Percentiles rank a stretch among this genome's conserved stretches.
Evolutionary conservation across 2,797 vertebrate species (phyloP).

Genomic region (Pygocentrus nattereri): DNA sequence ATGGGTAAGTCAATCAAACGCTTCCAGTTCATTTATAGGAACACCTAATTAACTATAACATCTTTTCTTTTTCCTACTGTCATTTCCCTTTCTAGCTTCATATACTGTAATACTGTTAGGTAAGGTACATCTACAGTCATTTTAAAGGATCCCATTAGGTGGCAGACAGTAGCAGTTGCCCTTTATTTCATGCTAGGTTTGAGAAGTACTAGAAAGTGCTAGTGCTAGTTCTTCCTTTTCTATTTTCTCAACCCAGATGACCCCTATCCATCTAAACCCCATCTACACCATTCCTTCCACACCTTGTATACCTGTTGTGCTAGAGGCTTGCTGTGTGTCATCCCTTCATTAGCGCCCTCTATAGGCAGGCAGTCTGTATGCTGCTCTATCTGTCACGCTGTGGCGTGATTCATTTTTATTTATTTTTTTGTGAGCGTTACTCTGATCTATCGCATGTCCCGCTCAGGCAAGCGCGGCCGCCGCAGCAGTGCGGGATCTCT

Average conservation of each 20-base stretch:
- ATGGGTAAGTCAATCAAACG: background rate
- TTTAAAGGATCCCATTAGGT: background rate
- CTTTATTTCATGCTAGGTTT: slow-evolving; percentile 5
- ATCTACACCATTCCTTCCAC: background rate
- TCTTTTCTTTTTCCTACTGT: background rate
- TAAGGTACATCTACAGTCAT: slow-evolving; percentile 17
- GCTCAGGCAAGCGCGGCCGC: slow-evolving; percentile 98
- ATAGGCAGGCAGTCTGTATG: slow-evolving; percentile 61
- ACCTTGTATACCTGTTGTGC: slow-evolving; percentile 13
- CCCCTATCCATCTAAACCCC: background rate
- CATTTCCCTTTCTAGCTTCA: slow-evolving; percentile 33
- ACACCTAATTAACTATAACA: background rate
- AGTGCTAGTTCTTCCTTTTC: background rate
- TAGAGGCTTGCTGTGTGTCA: slow-evolving; percentile 49
- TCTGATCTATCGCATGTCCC: slow-evolving; percentile 98
- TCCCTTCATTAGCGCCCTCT: slow-evolving; percentile 61
- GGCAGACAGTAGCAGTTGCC: background rate
- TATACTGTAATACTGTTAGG: slow-evolving; percentile 44
- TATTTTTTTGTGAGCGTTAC: slow-evolving; percentile 56
- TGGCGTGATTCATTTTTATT: slow-evolving; percentile 69
- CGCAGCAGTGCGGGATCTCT: slow-evolving; percentile 99
- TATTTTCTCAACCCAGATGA: slow-evolving; percentile 20
- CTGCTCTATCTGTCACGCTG: slow-evolving; percentile 71
- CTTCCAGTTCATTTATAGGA: background rate
- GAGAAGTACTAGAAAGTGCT: slow-evolving; percentile 15